A percentile compares a stretch with the other conserved stretches of the same genome.
phyloP scores from a whole-genome alignment of 2,113 vertebrate genomes.

The Serinus canaria region DNA sequence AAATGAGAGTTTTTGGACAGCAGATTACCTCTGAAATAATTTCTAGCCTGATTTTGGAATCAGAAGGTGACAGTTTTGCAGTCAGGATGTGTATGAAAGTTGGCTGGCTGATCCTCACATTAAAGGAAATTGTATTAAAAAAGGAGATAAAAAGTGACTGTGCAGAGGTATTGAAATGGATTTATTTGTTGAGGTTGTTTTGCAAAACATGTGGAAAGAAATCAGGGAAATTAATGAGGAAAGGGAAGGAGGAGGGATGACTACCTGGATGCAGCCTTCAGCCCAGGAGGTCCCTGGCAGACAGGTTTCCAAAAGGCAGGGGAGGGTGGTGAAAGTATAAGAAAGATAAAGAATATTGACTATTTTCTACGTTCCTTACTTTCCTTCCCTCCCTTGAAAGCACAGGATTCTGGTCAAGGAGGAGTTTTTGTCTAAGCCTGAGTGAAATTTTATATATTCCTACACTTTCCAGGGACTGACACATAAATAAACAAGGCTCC shows the following conservation, averaged over 20 bases:
- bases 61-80: not conserved
- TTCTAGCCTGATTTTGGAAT: not conserved
- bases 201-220: not conserved
- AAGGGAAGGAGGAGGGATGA: not conserved
- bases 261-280: not conserved
- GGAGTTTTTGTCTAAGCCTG: not conserved
- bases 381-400: not conserved
- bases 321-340: not conserved
- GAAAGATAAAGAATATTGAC: not conserved
- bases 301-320: not conserved
- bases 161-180: not conserved
- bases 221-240: not conserved
- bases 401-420: not conserved
- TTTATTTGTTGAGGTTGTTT: not conserved
- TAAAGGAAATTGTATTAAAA: not conserved
- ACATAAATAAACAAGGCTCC: not conserved
- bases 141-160: not conserved
- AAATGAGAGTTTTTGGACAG: not conserved
- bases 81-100: accelerated
- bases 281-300: accelerated
- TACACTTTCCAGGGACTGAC: not conserved
- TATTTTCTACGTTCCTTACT: not conserved
- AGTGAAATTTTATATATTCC: not conserved
- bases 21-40: not conserved
- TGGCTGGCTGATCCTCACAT: not conserved